Evolutionary conservation across 1,140 invertebrate genomes (phyloP).

Genomic region (Drosophila oshimai): DNA sequence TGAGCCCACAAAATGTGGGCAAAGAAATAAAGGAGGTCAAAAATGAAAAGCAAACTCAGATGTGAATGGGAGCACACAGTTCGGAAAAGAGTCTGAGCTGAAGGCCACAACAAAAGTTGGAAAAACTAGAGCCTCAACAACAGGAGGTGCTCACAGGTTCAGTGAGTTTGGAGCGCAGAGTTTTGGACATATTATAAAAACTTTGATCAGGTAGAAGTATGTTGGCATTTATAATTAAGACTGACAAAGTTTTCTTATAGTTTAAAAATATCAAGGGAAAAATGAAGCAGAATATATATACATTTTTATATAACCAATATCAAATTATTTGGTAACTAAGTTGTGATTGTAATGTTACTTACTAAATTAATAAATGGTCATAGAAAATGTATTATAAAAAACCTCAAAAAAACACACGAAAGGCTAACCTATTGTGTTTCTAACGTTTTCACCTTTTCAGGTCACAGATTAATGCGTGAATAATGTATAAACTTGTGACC

Average conservation of each 20-base stretch:
- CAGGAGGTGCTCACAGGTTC: constrained; percentile 5
- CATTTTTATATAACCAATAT: too few species aligned
- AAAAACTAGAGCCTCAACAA: not conserved
- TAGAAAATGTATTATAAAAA: too few species aligned
- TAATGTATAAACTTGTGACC: not conserved
- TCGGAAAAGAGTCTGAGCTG: constrained; percentile 13
- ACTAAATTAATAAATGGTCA: too few species aligned
- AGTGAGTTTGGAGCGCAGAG: not conserved
- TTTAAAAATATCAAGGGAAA: too few species aligned
- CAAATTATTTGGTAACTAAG: too few species aligned
- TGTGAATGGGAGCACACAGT: constrained; percentile 52
- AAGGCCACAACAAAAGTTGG: constrained; percentile 11
- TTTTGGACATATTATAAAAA: not conserved
- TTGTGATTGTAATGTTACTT: too few species aligned
- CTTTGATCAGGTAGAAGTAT: not conserved
- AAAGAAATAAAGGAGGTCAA: constrained; percentile 19
- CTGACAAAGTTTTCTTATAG: too few species aligned
- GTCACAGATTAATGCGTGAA: not conserved
- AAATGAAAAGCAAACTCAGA: constrained; percentile 56
- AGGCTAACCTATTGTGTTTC: not conserved
- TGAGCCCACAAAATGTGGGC: constrained; percentile 28
- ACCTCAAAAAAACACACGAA: too few species aligned
- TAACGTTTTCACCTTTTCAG: not conserved
- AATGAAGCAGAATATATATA: too few species aligned
- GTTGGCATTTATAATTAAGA: not conserved